These are phyloP conservation scores for Drosophila leonis DNA, from an alignment of 2,888 invertebrate species.

Conservation along the genomic window DNA sequence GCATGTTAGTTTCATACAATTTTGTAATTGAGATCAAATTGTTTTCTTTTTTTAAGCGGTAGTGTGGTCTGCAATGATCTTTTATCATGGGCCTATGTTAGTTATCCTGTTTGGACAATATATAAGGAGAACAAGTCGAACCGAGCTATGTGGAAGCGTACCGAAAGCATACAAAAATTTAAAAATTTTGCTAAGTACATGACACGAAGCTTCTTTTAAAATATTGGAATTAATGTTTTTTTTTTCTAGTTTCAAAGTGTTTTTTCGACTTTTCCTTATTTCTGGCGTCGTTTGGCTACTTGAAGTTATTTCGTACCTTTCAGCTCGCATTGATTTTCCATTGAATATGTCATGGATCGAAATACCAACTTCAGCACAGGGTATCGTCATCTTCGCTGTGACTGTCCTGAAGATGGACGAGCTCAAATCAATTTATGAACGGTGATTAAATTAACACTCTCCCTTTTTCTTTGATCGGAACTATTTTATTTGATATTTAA, in stretches of 20 bases:
- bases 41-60: neutral
- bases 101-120: neutral
- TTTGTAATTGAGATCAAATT: too few relatives aligned
- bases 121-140: neutral
- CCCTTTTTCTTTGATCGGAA: rapidly evolving
- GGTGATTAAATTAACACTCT: neutral
- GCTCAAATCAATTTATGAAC: neutral
- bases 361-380: neutral
- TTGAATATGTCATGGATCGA: neutral
- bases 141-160: neutral
- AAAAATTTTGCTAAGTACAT: neutral
- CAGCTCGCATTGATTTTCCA: neutral
- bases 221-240: neutral
- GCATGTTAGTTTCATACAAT: too few relatives aligned
- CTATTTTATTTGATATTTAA: neutral
- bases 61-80: constrained; percentile 2
- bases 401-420: neutral
- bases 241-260: neutral
- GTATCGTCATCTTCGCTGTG: neutral
- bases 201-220: too few relatives aligned
- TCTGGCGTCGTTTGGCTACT: neutral
- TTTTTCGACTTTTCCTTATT: neutral
- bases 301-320: constrained; percentile 1
- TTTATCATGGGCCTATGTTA: constrained; percentile 5
- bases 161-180: neutral